A percentile compares a stretch with the other conserved stretches of the same genome.
phyloP scores from a whole-genome alignment of 1,140 invertebrate genomes.

The Platorchestia sp. region DNA sequence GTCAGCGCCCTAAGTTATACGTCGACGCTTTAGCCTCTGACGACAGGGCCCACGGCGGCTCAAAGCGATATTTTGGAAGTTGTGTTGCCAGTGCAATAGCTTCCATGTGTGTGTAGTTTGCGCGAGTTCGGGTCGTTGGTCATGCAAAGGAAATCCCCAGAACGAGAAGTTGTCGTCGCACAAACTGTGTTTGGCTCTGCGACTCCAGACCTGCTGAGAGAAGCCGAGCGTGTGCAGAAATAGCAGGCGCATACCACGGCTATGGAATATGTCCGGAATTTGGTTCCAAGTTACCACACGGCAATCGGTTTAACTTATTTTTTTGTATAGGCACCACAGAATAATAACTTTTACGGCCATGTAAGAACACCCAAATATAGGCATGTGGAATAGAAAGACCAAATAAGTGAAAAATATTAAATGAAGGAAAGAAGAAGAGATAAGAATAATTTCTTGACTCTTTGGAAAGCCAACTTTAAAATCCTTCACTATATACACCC shows the following conservation, averaged over 20 bases:
- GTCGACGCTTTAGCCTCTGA: not conserved
- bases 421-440: no score
- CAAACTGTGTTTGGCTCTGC: constrained; percentile 3
- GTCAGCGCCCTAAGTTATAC: not conserved
- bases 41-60: not conserved
- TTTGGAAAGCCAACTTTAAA: no score
- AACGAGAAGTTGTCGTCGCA: constrained; percentile 2
- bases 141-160: constrained; percentile 37
- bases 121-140: not conserved
- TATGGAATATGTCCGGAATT: not conserved
- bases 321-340: not conserved
- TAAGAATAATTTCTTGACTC: no score
- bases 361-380: no score
- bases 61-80: not conserved
- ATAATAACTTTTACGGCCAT: no score
- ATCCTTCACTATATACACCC: no score
- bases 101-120: constrained; percentile 33
- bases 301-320: not conserved
- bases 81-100: not conserved
- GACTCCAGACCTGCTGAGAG: not conserved
- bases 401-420: no score
- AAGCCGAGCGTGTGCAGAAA: not conserved
- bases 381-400: no score
- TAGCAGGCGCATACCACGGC: not conserved
- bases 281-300: not conserved